Base-by-base conservation (phyloP, 2,888 invertebrate species). In the Sphinx pinastri region DNA sequence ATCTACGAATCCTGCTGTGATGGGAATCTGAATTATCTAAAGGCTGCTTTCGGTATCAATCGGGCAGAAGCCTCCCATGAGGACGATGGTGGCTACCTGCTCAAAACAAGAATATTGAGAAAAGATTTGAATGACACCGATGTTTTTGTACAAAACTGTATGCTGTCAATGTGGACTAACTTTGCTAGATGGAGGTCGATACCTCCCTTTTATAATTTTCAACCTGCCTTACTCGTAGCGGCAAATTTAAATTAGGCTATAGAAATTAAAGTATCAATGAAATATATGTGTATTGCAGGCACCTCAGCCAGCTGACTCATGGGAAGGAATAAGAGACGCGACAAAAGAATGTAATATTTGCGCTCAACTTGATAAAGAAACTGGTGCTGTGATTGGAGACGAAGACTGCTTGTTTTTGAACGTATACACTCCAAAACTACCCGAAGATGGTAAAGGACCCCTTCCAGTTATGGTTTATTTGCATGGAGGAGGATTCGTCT, bases 341-440 rank as follows among this genome's bases (percentile, higher is more conserved):
- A 95, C 95, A 0, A 92, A 94, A 57, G 95, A 95, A 75, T 95
- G 95, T 69, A 95, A 95, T 60, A 86, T 87, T 31, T 97, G 97
- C 82, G 95, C 96, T 0, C 97, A 97, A 83, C 91, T 93, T 72
- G 95, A 95, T 77, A 92, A 89, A 83, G 87, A 94, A 79, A 86
- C 95, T 79, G 89, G 92, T n/a, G 88, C 73, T 12, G 77, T 95
- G 25, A 87, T 94, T 60, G 95, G 95, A 25, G 90, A 92, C 75
- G 95, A 95, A 80, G 95, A 96, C 81, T 97, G 97, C 74, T 89
- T 97, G 8, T 96, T 95, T 77, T 83, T 97, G 31, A 97, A 97
- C 82, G 95, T 97, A 0, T 96, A 95, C 80, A 95, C 95, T 19
- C 95, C 96, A 1, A 90, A 83, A 72, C 78, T 95, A 73, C 87